These are phyloP conservation scores for Popillia japonica DNA, from an alignment of 1,140 invertebrate genomes.

Conservation along the genomic window DNA sequence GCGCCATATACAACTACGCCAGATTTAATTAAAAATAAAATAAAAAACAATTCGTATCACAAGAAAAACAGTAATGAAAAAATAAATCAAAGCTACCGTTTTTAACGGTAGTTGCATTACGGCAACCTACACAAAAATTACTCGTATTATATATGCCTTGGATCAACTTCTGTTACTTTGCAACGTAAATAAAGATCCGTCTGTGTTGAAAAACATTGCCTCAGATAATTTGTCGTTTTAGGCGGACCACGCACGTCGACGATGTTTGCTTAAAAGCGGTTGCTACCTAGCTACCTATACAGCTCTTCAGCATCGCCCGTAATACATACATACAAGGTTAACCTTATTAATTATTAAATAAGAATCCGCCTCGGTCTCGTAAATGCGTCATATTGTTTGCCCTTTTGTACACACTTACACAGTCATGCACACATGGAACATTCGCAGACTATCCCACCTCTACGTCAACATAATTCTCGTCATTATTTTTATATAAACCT, in stretches of 20 bases:
- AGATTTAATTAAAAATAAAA: too few relatives aligned
- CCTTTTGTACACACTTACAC: neutral
- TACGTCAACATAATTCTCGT: neutral
- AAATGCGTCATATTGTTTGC: neutral
- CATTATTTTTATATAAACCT: neutral
- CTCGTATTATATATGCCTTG: too few relatives aligned
- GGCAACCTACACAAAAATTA: too few relatives aligned
- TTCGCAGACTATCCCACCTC: neutral
- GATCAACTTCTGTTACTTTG: too few relatives aligned
- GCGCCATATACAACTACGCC: too few relatives aligned
- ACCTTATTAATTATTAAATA: neutral
- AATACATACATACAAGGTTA: neutral
- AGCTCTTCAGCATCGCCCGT: neutral
- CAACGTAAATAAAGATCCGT: too few relatives aligned
- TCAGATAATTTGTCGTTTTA: neutral
- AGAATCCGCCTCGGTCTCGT: neutral
- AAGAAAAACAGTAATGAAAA: too few relatives aligned
- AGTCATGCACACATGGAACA: neutral
- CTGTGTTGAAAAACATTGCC: neutral
- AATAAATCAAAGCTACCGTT: too few relatives aligned
- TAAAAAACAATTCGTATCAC: too few relatives aligned
- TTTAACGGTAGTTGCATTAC: too few relatives aligned
- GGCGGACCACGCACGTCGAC: neutral
- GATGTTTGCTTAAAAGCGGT: neutral
- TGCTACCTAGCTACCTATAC: neutral